phyloP scores from a whole-genome alignment of 2,888 invertebrate species.

The Anodontia alba region DNA sequence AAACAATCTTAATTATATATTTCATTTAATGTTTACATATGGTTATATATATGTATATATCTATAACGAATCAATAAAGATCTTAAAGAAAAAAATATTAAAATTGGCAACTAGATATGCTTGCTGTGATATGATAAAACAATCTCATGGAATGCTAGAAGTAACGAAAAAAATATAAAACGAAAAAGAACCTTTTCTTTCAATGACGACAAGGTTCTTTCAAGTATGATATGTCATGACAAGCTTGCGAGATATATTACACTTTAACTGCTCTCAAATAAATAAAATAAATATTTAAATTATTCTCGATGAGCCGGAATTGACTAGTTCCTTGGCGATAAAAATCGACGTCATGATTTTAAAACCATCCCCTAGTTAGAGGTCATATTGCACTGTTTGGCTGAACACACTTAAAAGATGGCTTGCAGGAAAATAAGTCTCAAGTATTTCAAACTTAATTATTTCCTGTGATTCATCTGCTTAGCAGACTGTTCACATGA shows the following conservation, averaged over 20 bases:
- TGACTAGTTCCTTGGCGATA: not conserved
- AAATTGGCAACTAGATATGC: constrained; percentile 15
- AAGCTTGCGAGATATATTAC: not conserved
- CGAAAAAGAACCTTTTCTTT: not conserved
- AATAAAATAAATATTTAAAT: constrained; percentile 11
- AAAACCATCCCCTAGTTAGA: constrained; percentile 9
- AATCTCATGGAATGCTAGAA: constrained; percentile 29
- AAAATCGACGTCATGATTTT: constrained; percentile 3
- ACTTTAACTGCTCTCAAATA: not conserved
- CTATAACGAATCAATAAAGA: constrained; percentile 5
- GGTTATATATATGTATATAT: constrained; percentile 4
- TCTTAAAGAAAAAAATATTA: constrained; percentile 1
- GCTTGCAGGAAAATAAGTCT: not conserved
- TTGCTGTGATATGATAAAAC: constrained; percentile 23
- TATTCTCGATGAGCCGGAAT: constrained; percentile 9
- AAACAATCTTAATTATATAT: constrained; percentile 6
- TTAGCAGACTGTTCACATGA: no score
- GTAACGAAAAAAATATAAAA: not conserved
- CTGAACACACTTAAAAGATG: constrained; percentile 6
- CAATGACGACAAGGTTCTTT: not conserved
- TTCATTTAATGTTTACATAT: not conserved
- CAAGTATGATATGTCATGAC: constrained; percentile 1
- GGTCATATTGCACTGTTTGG: not conserved
- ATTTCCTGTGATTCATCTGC: no score
- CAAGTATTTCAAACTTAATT: not conserved